These are phyloP conservation scores for Latrodectus hesperus DNA, from an alignment of 2,888 invertebrate genomes.

Conservation along the genomic window DNA sequence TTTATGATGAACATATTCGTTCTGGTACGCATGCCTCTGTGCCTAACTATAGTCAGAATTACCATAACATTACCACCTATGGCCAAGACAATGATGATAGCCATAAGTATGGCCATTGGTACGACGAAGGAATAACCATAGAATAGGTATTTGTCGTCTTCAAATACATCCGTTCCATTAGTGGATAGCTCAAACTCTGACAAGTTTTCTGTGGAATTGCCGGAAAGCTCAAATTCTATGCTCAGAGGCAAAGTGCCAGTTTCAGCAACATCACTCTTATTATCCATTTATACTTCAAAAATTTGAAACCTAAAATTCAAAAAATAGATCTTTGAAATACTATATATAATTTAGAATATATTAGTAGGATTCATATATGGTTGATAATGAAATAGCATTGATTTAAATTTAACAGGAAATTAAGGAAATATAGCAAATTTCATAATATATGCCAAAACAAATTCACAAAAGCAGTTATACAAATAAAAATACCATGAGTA, in stretches of 20 bases:
- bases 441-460: too few relatives aligned
- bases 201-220: background rate
- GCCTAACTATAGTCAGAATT: constrained; percentile 75
- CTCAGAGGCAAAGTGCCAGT: background rate
- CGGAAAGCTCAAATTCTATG: constrained; percentile 4
- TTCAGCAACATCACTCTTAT: constrained; percentile 2
- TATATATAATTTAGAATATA: too few relatives aligned
- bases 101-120: constrained; percentile 73
- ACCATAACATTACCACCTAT: constrained; percentile 76
- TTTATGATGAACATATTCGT: constrained; percentile 77
- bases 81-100: constrained; percentile 74
- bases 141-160: constrained; percentile 43
- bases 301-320: too few relatives aligned
- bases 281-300: too few relatives aligned
- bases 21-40: constrained; percentile 76
- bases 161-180: background rate
- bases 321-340: too few relatives aligned
- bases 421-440: too few relatives aligned
- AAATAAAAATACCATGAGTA: too few relatives aligned
- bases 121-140: constrained; percentile 72
- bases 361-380: too few relatives aligned
- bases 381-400: too few relatives aligned
- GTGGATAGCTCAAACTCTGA: background rate
- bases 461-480: too few relatives aligned
- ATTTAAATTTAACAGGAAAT: too few relatives aligned